These are phyloP conservation scores for Pangasius larnaudii DNA, from an alignment of 2,797 vertebrate species.

Conservation along the genomic window DNA sequence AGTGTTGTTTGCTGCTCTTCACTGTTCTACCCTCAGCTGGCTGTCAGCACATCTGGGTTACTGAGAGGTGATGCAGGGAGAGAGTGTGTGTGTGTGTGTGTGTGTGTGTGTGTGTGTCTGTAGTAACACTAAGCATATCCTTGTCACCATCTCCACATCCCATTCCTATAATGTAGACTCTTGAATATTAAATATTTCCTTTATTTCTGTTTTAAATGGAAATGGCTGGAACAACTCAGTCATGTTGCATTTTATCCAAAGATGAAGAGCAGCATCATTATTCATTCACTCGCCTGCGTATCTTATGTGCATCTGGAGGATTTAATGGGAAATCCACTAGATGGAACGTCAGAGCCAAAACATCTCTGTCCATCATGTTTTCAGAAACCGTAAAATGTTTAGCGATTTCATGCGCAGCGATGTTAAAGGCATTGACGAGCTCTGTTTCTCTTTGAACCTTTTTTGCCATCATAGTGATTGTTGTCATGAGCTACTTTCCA, in stretches of 20 bases:
- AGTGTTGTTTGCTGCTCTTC: not conserved
- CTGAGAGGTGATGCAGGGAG: not conserved
- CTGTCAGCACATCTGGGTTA: conserved; percentile 10
- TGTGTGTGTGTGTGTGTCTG: conserved; percentile 1
- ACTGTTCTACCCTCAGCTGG: not conserved
- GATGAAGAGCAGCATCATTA: not conserved
- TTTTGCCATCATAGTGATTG: not conserved
- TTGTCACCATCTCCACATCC: not conserved
- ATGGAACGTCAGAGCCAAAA: not conserved
- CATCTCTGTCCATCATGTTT: not conserved
- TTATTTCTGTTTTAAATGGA: no score
- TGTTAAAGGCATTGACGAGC: not conserved
- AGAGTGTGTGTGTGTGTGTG: conserved; percentile 3
- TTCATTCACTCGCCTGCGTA: not conserved
- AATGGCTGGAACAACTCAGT: no score
- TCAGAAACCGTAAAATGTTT: no score
- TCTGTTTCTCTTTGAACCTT: not conserved
- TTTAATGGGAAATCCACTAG: not conserved
- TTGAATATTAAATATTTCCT: not conserved
- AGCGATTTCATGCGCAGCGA: not conserved
- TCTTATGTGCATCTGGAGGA: no score
- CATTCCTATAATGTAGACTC: not conserved
- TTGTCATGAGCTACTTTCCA: not conserved
- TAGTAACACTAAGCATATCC: not conserved
- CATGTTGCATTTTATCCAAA: no score